phyloP scores from a whole-genome alignment of 2,797 vertebrate species.

The Myotis pilosus region DNA sequence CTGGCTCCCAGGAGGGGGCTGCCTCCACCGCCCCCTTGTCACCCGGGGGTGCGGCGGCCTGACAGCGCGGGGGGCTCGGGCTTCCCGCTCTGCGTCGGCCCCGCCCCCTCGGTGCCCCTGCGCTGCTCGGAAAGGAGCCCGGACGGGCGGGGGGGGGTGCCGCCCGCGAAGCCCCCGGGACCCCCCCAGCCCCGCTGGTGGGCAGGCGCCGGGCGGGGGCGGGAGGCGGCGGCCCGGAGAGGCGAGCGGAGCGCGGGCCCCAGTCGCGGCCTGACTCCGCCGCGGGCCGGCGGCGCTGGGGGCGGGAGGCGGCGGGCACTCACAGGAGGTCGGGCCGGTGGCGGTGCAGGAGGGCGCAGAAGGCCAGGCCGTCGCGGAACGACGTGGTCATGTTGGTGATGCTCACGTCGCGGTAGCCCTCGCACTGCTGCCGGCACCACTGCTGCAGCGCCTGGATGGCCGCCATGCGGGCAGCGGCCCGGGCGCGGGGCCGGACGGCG shows the following conservation, averaged over 20 bases:
- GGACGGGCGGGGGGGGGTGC: neutral
- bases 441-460: conserved; percentile 94
- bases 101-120: neutral
- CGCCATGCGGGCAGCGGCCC: conserved; percentile 85
- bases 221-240: neutral
- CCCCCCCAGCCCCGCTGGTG: neutral
- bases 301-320: conserved; percentile 75
- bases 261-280: conserved; percentile 63
- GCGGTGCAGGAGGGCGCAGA: conserved; percentile 96
- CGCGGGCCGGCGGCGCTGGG: neutral
- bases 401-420: conserved; percentile 92
- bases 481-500: neutral
- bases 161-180: neutral
- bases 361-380: conserved; percentile 95
- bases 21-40: neutral
- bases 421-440: conserved; percentile 94
- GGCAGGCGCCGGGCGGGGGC: neutral
- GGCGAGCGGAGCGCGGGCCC: neutral
- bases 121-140: neutral
- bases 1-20: neutral
- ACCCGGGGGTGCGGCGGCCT: neutral
- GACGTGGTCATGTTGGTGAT: conserved; percentile 98
- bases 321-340: conserved; percentile 96
- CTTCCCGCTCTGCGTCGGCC: neutral
- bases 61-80: no score